Evolutionary conservation across 2,797 vertebrate genomes (phyloP).

Genomic region (Esox lucius): DNA sequence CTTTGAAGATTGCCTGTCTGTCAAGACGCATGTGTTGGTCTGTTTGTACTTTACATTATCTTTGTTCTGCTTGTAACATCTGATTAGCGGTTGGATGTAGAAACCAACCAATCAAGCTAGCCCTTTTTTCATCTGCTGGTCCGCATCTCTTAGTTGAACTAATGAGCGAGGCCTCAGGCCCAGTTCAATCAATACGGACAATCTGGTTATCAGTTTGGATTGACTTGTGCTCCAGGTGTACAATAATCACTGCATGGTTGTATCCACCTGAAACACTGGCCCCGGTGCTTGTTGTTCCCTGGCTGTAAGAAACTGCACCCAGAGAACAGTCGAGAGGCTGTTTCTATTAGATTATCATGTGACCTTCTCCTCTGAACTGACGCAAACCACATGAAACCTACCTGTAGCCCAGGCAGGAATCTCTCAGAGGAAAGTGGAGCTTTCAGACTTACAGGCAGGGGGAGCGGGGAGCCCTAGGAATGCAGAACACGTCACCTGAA

Average conservation of each 20-base stretch:
- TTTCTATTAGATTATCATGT: not conserved
- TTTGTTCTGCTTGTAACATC: not conserved
- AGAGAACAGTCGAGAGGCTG: not conserved
- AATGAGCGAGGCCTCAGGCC: not conserved
- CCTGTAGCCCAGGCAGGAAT: not conserved
- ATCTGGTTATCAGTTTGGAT: not conserved
- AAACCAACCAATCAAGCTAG: not conserved
- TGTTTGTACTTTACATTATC: not conserved
- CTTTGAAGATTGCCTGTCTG: not conserved
- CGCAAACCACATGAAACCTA: not conserved
- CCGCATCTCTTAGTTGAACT: not conserved
- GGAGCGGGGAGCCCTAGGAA: not conserved
- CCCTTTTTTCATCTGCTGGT: not conserved
- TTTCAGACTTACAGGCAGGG: slow-evolving; percentile 14
- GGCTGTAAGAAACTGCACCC: not conserved
- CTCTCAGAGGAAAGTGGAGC: not conserved
- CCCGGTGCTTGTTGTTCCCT: not conserved
- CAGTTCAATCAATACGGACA: not conserved
- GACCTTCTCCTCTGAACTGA: not conserved
- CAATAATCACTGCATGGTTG: not conserved
- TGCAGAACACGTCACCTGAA: not conserved
- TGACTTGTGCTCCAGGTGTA: not conserved
- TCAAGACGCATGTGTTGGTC: not conserved
- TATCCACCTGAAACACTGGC: not conserved
- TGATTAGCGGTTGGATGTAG: not conserved